These are phyloP conservation scores for Malthinus flaveolus DNA, from an alignment of 2,888 invertebrate genomes.

Conservation along the genomic window DNA sequence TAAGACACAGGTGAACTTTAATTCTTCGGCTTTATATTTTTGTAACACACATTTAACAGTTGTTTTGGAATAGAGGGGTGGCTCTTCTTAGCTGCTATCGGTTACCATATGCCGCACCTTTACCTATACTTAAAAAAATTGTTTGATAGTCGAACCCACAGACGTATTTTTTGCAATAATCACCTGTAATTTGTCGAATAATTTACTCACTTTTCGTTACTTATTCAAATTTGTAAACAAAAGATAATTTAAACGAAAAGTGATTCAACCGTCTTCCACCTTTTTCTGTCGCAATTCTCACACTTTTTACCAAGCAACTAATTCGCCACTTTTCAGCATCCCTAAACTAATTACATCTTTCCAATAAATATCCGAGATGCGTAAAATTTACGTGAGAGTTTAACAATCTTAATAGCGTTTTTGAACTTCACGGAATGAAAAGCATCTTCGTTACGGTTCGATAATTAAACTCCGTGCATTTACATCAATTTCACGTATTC, in stretches of 20 bases:
- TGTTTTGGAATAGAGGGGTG: conserved; percentile 31
- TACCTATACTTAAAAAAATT: neutral
- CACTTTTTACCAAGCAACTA: too few relatives aligned
- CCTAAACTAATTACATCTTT: too few relatives aligned
- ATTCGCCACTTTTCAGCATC: too few relatives aligned
- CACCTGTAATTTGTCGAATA: too few relatives aligned
- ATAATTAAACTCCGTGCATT: conserved; percentile 15
- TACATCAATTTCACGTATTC: conserved; percentile 20
- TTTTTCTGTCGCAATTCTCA: too few relatives aligned
- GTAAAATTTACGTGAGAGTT: too few relatives aligned
- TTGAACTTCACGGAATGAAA: conserved; percentile 10
- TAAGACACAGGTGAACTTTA: conserved; percentile 42
- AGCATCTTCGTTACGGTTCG: conserved; percentile 16
- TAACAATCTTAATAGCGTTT: neutral
- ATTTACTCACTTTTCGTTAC: too few relatives aligned
- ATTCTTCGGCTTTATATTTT: conserved; percentile 10
- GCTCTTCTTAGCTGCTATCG: conserved; percentile 23
- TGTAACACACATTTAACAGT: conserved; percentile 24
- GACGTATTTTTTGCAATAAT: neutral
- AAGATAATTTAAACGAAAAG: too few relatives aligned
- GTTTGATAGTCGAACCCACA: neutral
- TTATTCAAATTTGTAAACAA: too few relatives aligned
- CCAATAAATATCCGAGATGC: too few relatives aligned
- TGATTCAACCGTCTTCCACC: too few relatives aligned
- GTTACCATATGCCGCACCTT: conserved; percentile 23